Conservation (phyloP, 2,888 invertebrate species). For the Rhimphoctona megacephalus region DNA sequence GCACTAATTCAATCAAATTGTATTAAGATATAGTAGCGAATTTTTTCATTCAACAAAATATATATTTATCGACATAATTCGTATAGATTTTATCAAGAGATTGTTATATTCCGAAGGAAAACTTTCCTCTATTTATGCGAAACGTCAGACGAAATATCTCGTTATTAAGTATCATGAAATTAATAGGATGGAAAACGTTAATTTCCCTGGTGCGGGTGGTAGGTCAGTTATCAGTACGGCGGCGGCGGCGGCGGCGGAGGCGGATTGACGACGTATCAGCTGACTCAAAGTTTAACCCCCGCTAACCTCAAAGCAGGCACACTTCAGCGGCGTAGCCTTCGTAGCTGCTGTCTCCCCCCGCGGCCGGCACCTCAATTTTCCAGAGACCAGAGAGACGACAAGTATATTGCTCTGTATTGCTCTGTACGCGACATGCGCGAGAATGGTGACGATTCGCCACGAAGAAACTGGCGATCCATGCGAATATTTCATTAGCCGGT, state of each 20-base stretch:
- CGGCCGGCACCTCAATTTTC: conserved; percentile 11
- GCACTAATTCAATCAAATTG: background rate
- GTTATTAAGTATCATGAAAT: conserved; percentile 9
- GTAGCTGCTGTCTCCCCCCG: background rate
- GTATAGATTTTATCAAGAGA: background rate
- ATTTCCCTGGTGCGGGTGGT: conserved; percentile 24
- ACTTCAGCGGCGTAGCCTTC: no score
- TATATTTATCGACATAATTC: background rate
- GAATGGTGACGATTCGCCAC: conserved; percentile 74
- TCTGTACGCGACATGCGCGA: conserved; percentile 71
- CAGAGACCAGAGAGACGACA: background rate
- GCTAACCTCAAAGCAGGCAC: no score
- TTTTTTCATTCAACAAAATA: no score
- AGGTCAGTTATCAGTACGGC: conserved; percentile 54
- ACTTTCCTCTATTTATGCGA: conserved; percentile 7
- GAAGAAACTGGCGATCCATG: conserved; percentile 77
- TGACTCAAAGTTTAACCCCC: conserved; percentile 53
- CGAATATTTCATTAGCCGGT: conserved; percentile 62
- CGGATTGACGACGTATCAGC: conserved; percentile 63
- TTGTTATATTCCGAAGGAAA: background rate
- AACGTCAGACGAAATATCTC: background rate
- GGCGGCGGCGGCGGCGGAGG: no score
- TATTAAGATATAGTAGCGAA: no score
- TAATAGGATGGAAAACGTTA: background rate
- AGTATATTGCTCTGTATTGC: background rate